phyloP scores from a whole-genome alignment of 2,113 vertebrate genomes.

The Cyprinus carpio region DNA sequence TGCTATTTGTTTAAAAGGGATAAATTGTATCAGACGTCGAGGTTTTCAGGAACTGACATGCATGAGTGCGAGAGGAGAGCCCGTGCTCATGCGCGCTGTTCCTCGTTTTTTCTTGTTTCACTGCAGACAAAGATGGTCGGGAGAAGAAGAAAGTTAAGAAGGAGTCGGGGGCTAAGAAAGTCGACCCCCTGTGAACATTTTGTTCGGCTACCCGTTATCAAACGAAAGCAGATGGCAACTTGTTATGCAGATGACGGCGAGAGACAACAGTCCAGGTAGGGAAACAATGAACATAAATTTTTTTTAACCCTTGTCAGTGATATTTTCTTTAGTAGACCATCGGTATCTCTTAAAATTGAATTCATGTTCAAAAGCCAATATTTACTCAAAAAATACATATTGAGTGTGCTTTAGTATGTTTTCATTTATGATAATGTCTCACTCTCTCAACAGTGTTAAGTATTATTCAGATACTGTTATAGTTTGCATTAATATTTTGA shows the following conservation, averaged over 20 bases:
- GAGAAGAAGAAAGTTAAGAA: slow-evolving; percentile 98
- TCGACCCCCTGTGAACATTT: slow-evolving; percentile 90
- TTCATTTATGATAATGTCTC: background rate
- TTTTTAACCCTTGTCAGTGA: background rate
- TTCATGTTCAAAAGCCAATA: background rate
- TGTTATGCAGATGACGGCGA: slow-evolving; percentile 99
- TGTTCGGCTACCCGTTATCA: slow-evolving; percentile 97
- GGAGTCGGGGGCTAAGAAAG: slow-evolving; percentile 90
- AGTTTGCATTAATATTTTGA: background rate
- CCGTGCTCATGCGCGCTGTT: background rate
- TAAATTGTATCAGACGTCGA: background rate
- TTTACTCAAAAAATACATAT: background rate
- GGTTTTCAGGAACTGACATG: background rate
- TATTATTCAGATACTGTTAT: background rate
- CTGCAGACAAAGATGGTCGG: slow-evolving; percentile 94
- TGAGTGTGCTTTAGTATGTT: background rate
- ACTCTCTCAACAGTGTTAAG: background rate
- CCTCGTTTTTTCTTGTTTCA: slow-evolving; percentile 47
- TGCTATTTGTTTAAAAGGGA: background rate
- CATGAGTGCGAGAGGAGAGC: background rate
- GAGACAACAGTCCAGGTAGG: slow-evolving; percentile 97
- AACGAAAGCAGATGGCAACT: slow-evolving; percentile 99
- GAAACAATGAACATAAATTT: background rate
- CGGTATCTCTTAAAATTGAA: background rate
- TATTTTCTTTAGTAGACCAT: background rate